Conservation (phyloP, 2,888 invertebrate species). For the Andricus quercusramuli region DNA sequence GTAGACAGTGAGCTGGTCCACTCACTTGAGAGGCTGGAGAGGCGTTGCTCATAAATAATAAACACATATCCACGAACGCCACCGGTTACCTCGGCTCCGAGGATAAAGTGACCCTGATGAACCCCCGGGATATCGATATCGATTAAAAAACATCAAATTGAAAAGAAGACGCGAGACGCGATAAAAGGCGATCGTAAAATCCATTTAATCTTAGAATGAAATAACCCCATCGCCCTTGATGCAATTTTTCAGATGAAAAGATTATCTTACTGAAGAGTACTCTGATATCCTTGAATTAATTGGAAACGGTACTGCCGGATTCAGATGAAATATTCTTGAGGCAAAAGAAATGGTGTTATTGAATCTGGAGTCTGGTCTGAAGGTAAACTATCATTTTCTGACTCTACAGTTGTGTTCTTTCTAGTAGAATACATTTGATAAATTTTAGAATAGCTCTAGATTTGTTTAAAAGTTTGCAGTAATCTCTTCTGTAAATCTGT, state of each 20-base stretch:
- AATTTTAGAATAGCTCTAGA: no score
- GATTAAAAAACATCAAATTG: slow-evolving; percentile 39
- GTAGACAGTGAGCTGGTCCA: slow-evolving; percentile 65
- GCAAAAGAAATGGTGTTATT: background rate
- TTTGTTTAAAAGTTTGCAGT: no score
- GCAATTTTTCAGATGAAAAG: background rate
- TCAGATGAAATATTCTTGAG: background rate
- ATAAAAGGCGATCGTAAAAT: slow-evolving; percentile 32
- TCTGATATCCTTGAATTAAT: slow-evolving; percentile 13
- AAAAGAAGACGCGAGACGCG: slow-evolving; percentile 23
- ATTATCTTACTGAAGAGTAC: slow-evolving; percentile 9
- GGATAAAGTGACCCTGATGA: slow-evolving; percentile 39
- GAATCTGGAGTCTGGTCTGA: background rate
- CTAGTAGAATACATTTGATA: no score
- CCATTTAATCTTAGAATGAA: slow-evolving; percentile 23
- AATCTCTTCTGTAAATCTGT: background rate
- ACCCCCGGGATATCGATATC: slow-evolving; percentile 39
- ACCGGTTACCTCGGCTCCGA: slow-evolving; percentile 62
- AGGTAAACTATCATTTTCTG: no score
- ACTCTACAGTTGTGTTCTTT: no score
- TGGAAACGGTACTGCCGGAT: slow-evolving; percentile 7
- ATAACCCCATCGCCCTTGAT: slow-evolving; percentile 28
- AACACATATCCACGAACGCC: slow-evolving; percentile 69
- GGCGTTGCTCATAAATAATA: slow-evolving; percentile 71
- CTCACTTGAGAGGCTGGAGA: slow-evolving; percentile 64